Base-by-base conservation (phyloP, 2,113 vertebrate genomes). In the Takifugu flavidus region DNA sequence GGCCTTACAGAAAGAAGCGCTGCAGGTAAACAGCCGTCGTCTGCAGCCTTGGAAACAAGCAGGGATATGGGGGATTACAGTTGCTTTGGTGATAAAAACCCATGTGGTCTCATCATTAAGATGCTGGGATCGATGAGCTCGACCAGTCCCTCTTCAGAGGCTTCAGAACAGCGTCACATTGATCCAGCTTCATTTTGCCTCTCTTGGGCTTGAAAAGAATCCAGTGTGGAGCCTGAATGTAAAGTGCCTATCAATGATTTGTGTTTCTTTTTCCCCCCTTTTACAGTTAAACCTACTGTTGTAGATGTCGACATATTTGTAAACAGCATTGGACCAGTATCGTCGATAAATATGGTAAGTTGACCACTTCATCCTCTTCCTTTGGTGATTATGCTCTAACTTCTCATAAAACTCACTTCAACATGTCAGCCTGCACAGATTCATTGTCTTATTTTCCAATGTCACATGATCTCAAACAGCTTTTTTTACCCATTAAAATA, bases 281-380 rank as follows among this genome's bases (percentile, higher is more conserved):
- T 74, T 71, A 51, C 91, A 98, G 96, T 93, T 63, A 95, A 95
- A 86, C 95, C 96, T 4, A 98, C 94, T 0, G 87, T 98, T 46
- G 94, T 98, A 50, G 95, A 97, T 39, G 95, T 98, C 26, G 95
- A 95, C 88, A 96, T 97, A 84, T 96, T 92, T 58, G 94, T 98
- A 68, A 98, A 98, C 91, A 98, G 95, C 89, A 98, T 98, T 31
- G 96, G 96, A 31, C 96, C 96, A 0, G 95, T 98, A 60, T 98
- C 96, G 2, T 98, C 96, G 27, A 98, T 98, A 88, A 94, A 98
- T 80, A 98, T 98, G 96, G 96, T 98, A 84, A 96, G 95, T 90
- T 13, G 90, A 91, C 82, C 13, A 25, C 3, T 55, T 43, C 53
- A 11, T 39, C 34, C 5, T 52, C 50, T 14, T 13, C 45, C 20